Conservation (phyloP, 2,797 vertebrate species). For the Silurus lanzhouensis region DNA sequence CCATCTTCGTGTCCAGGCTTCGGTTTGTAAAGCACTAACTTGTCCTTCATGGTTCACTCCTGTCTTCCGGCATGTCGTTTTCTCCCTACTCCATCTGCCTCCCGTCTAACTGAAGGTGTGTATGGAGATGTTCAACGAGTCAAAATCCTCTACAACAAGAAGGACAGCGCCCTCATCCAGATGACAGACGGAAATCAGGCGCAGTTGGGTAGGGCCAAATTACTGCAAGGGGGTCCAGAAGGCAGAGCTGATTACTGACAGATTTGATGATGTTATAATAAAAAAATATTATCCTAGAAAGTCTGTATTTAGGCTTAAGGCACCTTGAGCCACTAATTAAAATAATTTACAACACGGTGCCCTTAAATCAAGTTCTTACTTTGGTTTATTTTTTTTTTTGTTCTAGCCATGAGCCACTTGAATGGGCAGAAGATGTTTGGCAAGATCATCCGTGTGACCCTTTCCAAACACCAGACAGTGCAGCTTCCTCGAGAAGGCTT, state of each 20-base stretch:
- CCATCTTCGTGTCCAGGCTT: constrained; percentile 76
- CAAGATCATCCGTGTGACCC: constrained; percentile 96
- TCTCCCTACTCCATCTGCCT: constrained; percentile 70
- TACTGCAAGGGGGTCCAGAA: neutral
- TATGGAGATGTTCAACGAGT: constrained; percentile 98
- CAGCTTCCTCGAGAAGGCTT: constrained; percentile 94
- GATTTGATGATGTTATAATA: too few species aligned
- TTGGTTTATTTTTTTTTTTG: neutral
- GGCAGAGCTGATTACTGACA: too few species aligned
- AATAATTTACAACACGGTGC: neutral
- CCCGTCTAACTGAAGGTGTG: constrained; percentile 85
- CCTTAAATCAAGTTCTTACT: neutral
- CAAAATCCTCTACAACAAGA: constrained; percentile 99
- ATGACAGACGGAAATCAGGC: constrained; percentile 97
- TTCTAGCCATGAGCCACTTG: constrained; percentile 94
- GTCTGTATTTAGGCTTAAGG: neutral
- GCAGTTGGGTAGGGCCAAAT: constrained; percentile 85
- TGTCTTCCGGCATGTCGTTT: constrained; percentile 65
- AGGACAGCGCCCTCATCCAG: constrained; percentile 98
- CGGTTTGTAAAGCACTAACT: constrained; percentile 77
- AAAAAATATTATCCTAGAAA: neutral
- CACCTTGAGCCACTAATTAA: too few species aligned
- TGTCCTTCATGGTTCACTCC: constrained; percentile 72
- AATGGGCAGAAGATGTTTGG: constrained; percentile 98
- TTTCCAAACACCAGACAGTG: constrained; percentile 97